Base-by-base conservation (phyloP, 2,888 invertebrate species). In the Lasius platythorax region DNA sequence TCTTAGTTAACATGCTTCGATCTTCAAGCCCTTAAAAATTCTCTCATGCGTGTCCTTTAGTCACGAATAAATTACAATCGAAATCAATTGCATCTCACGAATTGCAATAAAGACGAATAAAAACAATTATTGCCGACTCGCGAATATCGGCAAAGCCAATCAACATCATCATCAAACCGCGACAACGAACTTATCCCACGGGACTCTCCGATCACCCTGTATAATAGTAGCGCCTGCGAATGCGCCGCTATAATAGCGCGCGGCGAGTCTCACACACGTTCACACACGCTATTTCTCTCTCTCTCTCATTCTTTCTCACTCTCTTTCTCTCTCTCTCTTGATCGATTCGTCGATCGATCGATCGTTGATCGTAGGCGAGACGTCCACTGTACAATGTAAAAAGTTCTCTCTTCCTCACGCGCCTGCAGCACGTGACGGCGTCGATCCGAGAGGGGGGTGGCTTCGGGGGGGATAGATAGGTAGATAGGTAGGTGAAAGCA, bases 361-460 rank as follows among this genome's bases (percentile, higher is more conserved):
- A 92, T 93, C 91, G 91, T 93, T 93, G 91, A 92, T 91, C 91
- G 91, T 93, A 94, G 94, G 94, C 94, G 92, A 93, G 79, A 81
- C 93, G 92, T 94, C 94, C 94, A 94, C 95, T 95, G 94, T 95
- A 95, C 95, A 95, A 93, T 94, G 94, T 94, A 94, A 94, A 92
- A 94, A 95, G 93, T 92, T 93, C 90, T 93, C 88, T 89, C 92
- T 73, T 81, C 79, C 88, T 87, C 90, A 83, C 91, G 89, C 89
- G 89, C 89, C 91, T 90, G 89, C 90, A 87, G 85, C 89, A 89
- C 73, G 61, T 79, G 72, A 72, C 79, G 72, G 70, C 53, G 37
- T 81, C 78, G 56, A 18, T 73, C 18, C 73, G 50, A 81, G 73
- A 81, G 43, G 73, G 73, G 50, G 73, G 73, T n/a, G 58, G 43